These are phyloP conservation scores for Sinhomidia bicolor DNA, from an alignment of 2,888 invertebrate species.

Conservation along the genomic window DNA sequence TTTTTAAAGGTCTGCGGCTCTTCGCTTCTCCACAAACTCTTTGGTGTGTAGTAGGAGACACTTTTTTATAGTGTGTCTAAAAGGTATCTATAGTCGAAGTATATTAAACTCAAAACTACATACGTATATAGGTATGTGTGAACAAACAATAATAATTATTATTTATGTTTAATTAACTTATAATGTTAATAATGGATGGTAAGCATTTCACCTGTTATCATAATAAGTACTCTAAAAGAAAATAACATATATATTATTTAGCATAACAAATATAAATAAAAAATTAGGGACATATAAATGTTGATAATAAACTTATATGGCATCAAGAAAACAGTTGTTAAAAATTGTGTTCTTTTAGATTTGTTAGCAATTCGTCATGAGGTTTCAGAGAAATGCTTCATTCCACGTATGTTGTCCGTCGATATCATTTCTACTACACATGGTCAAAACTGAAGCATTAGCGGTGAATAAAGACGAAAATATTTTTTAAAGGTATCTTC, in stretches of 20 bases:
- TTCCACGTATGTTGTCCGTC: not conserved
- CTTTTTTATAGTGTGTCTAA: not conserved
- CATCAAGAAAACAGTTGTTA: constrained; percentile 48
- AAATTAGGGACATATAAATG: not conserved
- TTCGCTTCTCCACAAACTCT: constrained; percentile 39
- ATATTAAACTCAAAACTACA: not conserved
- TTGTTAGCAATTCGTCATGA: not conserved
- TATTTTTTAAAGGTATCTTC: not conserved
- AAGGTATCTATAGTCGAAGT: not conserved
- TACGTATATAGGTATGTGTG: not conserved
- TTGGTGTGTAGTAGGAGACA: constrained; percentile 32
- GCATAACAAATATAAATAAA: not conserved
- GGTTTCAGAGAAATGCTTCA: not conserved
- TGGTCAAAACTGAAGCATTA: too few species aligned
- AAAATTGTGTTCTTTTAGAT: constrained; percentile 5
- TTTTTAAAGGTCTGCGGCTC: too few species aligned
- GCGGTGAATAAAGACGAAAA: not conserved
- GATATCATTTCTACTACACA: too few species aligned
- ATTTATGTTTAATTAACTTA: not conserved
- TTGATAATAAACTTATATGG: constrained; percentile 36
- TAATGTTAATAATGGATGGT: not conserved
- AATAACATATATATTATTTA: constrained; percentile 6
- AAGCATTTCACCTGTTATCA: not conserved
- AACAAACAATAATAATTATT: too few species aligned
- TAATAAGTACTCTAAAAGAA: not conserved